Evolutionary conservation across 1,140 invertebrate genomes (phyloP).

Genomic region (Neodiprion fabricii): DNA sequence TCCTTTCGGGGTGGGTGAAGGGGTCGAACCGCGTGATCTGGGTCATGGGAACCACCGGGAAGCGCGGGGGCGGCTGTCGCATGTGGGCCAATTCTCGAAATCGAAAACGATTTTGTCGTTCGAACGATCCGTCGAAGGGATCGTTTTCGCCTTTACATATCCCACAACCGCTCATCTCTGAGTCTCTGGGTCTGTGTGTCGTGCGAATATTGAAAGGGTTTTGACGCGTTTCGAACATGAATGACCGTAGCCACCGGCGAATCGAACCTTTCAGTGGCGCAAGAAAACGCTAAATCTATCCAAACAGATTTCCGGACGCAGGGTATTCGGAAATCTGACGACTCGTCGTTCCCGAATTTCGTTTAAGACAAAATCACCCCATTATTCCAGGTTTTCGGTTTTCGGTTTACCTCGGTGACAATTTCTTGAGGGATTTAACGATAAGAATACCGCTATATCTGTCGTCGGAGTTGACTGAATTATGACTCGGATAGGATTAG

Average conservation of each 20-base stretch:
- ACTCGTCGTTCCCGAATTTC: no score
- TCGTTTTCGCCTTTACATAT: not conserved
- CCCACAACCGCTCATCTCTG: not conserved
- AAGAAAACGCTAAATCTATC: no score
- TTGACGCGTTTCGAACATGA: not conserved
- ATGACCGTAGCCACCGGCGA: no score
- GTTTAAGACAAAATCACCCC: no score
- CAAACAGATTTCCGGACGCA: no score
- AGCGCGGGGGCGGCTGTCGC: not conserved
- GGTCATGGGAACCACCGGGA: not conserved
- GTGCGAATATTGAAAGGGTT: conserved; percentile 13
- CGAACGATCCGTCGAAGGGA: not conserved
- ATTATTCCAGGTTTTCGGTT: no score
- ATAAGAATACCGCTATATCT: not conserved
- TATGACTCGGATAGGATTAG: not conserved
- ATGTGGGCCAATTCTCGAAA: not conserved
- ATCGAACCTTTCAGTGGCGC: no score
- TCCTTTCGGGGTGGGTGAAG: not conserved
- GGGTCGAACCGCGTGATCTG: not conserved
- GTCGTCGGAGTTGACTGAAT: not conserved
- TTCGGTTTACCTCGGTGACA: no score
- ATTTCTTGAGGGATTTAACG: no score
- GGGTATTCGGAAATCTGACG: no score
- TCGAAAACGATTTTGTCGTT: not conserved
- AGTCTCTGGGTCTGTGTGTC: conserved; percentile 9